These are phyloP conservation scores for Drosophila kanapiae DNA, from an alignment of 1,140 invertebrate species.

Conservation along the genomic window DNA sequence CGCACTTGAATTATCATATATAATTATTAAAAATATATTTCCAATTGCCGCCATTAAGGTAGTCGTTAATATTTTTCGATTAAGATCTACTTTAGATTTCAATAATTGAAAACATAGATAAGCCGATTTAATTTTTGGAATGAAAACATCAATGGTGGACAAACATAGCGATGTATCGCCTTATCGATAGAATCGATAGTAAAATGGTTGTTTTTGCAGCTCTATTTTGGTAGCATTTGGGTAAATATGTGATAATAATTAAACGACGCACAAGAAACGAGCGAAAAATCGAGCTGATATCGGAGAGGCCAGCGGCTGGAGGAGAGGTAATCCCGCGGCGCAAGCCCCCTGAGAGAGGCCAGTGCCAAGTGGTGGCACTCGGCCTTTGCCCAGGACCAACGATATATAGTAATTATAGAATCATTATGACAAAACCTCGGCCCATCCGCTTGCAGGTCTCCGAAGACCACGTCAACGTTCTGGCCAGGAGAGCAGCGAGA, in stretches of 20 bases:
- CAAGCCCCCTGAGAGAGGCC: neutral
- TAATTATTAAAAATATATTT: neutral
- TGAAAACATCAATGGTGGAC: neutral
- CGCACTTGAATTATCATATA: neutral
- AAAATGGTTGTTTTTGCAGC: constrained; percentile 3
- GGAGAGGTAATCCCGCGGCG: constrained; percentile 17
- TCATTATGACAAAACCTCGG: constrained; percentile 22
- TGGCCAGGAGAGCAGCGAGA: constrained; percentile 28
- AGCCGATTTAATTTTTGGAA: neutral
- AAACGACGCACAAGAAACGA: constrained; percentile 58
- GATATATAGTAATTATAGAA: constrained; percentile 60
- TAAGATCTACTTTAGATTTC: too few species aligned
- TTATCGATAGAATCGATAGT: constrained; percentile 1
- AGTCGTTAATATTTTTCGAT: neutral
- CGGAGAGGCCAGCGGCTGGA: constrained; percentile 14
- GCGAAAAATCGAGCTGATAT: constrained; percentile 20
- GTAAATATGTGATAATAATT: constrained; percentile 64
- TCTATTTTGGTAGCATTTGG: constrained; percentile 46
- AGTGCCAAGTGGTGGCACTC: constrained; percentile 29
- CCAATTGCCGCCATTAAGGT: too few species aligned
- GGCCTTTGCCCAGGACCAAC: constrained; percentile 51
- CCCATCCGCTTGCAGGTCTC: constrained; percentile 28
- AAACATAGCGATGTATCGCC: neutral
- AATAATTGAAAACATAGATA: neutral
- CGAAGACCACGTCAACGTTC: constrained; percentile 35